Percentiles rank a stretch among this genome's conserved stretches.
Evolutionary conservation across 2,797 vertebrate species (phyloP).

Genomic region (Sus cebifrons): DNA sequence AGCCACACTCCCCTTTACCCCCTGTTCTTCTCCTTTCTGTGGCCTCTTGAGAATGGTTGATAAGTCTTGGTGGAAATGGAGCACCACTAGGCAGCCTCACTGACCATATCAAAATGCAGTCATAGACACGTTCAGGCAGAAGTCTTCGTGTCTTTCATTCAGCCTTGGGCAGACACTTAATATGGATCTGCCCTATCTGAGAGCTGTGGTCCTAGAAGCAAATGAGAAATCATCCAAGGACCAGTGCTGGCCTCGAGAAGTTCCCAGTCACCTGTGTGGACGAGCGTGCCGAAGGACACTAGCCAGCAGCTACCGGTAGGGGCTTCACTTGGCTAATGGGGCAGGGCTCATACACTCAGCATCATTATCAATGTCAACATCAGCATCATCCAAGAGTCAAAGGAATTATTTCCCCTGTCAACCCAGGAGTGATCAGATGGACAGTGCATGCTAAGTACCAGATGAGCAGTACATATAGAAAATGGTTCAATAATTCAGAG

Average conservation of each 20-base stretch:
- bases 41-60: neutral
- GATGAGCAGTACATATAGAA: neutral
- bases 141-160: neutral
- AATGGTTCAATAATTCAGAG: neutral
- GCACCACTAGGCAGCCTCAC: neutral
- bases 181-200: neutral
- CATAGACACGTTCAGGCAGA: neutral
- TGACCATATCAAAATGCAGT: neutral
- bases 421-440: neutral
- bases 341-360: neutral
- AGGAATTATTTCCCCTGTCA: neutral
- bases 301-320: neutral
- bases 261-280: too few species aligned
- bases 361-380: neutral
- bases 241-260: neutral
- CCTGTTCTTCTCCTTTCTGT: neutral
- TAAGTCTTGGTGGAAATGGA: neutral
- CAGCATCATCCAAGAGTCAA: neutral
- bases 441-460: neutral
- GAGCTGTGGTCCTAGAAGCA: neutral
- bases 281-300: neutral
- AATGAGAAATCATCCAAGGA: neutral
- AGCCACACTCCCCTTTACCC: fast-evolving
- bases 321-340: neutral
- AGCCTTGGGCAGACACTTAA: neutral